Percentiles rank a stretch among this genome's conserved stretches.
Evolutionary conservation across 2,888 invertebrate species (phyloP).

Genomic region (Germaria angustata): DNA sequence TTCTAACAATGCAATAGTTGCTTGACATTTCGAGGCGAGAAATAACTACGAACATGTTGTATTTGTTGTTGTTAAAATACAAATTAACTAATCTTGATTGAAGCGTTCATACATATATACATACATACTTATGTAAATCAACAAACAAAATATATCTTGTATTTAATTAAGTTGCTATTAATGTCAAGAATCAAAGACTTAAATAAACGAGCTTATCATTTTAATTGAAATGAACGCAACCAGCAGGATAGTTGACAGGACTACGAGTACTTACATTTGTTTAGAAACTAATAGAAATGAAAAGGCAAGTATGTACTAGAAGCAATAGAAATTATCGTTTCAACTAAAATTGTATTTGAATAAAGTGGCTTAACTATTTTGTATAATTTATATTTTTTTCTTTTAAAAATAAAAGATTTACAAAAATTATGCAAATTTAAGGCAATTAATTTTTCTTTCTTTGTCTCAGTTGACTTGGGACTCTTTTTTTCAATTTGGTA

Average conservation of each 20-base stretch:
- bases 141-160: too few relatives aligned
- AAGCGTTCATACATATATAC: too few relatives aligned
- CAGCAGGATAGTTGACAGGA: constrained; percentile 43
- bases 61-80: too few relatives aligned
- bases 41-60: too few relatives aligned
- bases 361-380: not conserved
- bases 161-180: too few relatives aligned
- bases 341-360: not conserved
- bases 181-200: not conserved
- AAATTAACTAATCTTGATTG: too few relatives aligned
- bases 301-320: not conserved
- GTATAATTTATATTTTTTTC: not conserved
- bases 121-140: too few relatives aligned
- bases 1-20: too few relatives aligned
- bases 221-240: constrained; percentile 21
- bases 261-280: not conserved
- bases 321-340: not conserved
- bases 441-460: constrained; percentile 51
- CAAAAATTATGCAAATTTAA: constrained; percentile 63
- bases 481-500: constrained; percentile 31
- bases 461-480: constrained; percentile 56
- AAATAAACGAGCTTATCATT: not conserved
- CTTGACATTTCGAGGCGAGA: too few relatives aligned
- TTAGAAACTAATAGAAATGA: not conserved
- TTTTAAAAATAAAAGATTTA: constrained; percentile 35